Evolutionary conservation across 2,797 vertebrate genomes (phyloP).

Genomic region (Eremophila alpestris): DNA sequence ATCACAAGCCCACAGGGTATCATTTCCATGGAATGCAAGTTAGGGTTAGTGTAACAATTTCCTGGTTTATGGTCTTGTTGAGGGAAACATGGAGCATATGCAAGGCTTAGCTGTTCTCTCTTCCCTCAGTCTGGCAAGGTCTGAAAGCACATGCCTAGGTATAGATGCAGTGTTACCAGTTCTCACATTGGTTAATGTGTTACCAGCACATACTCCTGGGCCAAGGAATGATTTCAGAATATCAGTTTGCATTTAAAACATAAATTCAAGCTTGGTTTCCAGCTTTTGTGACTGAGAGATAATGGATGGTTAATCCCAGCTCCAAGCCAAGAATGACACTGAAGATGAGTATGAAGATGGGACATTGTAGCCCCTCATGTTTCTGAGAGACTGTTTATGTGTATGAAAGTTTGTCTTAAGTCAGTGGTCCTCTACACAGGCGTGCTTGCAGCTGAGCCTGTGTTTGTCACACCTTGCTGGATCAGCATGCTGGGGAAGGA

Average conservation of each 20-base stretch:
- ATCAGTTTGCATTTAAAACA: background rate
- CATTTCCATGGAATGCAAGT: background rate
- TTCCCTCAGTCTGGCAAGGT: constrained; percentile 11
- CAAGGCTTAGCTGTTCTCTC: background rate
- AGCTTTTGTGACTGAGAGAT: background rate
- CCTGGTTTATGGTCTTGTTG: background rate
- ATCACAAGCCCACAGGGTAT: background rate
- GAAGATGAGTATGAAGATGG: background rate
- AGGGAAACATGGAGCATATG: constrained; percentile 3
- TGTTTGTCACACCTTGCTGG: background rate
- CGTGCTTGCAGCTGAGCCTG: background rate
- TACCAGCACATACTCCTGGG: background rate
- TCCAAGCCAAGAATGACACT: background rate
- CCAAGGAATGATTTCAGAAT: background rate
- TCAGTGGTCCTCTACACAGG: background rate
- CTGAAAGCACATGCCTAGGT: constrained; percentile 1
- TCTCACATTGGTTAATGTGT: constrained; percentile 24
- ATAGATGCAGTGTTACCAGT: background rate
- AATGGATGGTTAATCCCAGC: background rate
- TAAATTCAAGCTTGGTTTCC: background rate
- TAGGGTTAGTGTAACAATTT: background rate
- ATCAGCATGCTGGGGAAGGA: background rate
- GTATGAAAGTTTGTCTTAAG: background rate
- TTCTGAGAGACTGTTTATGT: background rate
- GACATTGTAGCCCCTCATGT: background rate